Percentiles rank a stretch among this genome's conserved stretches.
Evolutionary conservation across 2,797 vertebrate species (phyloP).

Genomic region (Choloepus didactylus): DNA sequence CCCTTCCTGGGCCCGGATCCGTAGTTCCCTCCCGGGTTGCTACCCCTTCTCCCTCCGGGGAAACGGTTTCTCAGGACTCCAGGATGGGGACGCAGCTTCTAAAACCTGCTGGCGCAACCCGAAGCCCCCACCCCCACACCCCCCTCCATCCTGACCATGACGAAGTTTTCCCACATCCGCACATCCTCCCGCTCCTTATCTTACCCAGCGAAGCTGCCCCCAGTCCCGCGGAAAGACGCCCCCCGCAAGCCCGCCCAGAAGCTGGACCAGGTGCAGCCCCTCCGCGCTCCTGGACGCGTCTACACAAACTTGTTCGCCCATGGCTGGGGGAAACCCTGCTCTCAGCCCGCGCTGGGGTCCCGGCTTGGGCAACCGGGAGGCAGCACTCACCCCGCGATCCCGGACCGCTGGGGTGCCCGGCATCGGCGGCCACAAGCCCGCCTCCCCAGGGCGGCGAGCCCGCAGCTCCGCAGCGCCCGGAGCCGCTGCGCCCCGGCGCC

Average conservation of each 20-base stretch:
- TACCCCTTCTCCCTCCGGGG: not conserved
- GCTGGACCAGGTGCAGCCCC: constrained; percentile 70
- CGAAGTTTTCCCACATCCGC: not conserved
- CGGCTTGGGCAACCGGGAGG: not conserved
- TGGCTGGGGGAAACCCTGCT: not conserved
- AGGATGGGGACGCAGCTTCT: not conserved
- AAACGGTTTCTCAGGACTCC: not conserved
- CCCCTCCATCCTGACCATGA: not conserved
- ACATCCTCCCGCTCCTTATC: not conserved
- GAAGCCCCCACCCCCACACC: too few relatives aligned
- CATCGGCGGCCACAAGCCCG: constrained; percentile 34
- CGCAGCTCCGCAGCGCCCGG: constrained; percentile 76
- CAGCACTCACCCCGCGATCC: constrained; percentile 70
- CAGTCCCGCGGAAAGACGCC: not conserved
- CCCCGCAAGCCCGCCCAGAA: not conserved
- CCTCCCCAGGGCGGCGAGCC: constrained; percentile 65
- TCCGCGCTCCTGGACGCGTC: constrained; percentile 53
- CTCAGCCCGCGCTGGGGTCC: constrained; percentile 29
- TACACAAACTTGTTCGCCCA: constrained; percentile 79
- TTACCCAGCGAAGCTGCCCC: not conserved
- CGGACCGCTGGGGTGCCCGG: constrained; percentile 50
- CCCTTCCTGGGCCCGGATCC: not conserved
- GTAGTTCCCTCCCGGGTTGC: not conserved
- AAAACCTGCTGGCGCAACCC: not conserved
- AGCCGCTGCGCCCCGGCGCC: constrained; percentile 20